phyloP scores from a whole-genome alignment of 2,888 invertebrate species.

The Trachelus tabidus region DNA sequence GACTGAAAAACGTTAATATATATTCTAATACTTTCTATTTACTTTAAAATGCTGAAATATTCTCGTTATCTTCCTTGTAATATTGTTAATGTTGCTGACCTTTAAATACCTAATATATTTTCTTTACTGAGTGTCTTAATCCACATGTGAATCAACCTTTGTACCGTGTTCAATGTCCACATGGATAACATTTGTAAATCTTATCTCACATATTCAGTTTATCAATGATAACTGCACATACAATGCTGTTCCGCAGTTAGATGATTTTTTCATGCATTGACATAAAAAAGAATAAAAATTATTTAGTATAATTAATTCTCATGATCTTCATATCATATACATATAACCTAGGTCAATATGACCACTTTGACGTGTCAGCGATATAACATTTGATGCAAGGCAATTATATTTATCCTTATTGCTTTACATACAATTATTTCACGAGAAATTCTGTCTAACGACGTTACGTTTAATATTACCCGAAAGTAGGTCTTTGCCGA shows the following conservation, averaged over 20 bases:
- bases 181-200: constrained; percentile 14
- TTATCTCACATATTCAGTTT: constrained; percentile 10
- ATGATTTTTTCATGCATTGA: not conserved
- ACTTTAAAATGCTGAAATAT: too few relatives aligned
- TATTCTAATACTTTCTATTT: too few relatives aligned
- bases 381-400: not conserved
- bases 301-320: not conserved
- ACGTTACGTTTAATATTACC: not conserved
- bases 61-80: too few relatives aligned
- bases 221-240: not conserved
- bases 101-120: not conserved
- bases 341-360: too few relatives aligned
- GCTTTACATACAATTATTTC: not conserved
- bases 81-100: too few relatives aligned
- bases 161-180: constrained; percentile 17
- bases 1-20: too few relatives aligned
- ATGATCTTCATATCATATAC: not conserved
- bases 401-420: not conserved
- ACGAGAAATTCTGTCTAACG: not conserved
- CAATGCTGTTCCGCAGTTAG: not conserved
- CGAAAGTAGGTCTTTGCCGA: too few relatives aligned
- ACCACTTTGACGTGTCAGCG: too few relatives aligned
- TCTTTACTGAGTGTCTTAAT: not conserved
- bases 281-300: not conserved
- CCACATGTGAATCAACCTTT: constrained; percentile 10